Evolutionary conservation across 2,797 vertebrate species (phyloP), one percentile per base, ranked within the genome.

Genomic region (Crenichthys baileyi): DNA sequence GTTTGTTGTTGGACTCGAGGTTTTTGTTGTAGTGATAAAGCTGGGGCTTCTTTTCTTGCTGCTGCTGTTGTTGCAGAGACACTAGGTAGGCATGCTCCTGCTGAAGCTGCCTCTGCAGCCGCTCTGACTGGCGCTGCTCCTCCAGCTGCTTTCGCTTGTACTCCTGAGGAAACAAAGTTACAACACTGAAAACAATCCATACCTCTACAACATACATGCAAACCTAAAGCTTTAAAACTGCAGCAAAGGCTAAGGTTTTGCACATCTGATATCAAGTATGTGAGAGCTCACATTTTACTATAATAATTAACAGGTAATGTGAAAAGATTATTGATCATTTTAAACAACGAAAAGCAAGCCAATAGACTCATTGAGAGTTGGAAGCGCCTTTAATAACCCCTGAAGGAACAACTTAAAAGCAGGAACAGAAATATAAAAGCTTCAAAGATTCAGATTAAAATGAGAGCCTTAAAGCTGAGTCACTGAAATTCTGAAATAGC

Each of bases 61-160:
- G 94, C 83, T 95, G 94, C 7, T 95, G 94, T 82, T 95, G 94
- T 82, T 98, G 97, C 83, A 98, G 95, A 63, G 97, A 97, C 87
- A 97, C 97, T 83, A 98, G 96, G 93, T 97, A 98, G 61, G 97
- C 97, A 5, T 98, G 97, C 77, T 98, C 97, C 94, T 98, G 97
- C 95, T 98, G 97, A 85, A 98, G 95, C 89, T 98, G 97, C 79
- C 97, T 95, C 95, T 98, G 97, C 77, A 98, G 95, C 5, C 97
- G 94, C 91, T 98, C 97, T 0, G 97, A 97, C 95, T 98, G 97
- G 46, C 97, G 95, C 93, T 98, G 97, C 84, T 98, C 97, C 93
- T 98, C 97, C 79, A 98, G 93, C 95, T 98, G 97, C 89, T 98
- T 98, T 77, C 97, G 96, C 89, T 98, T 98, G 86, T 98, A 98